Base-by-base conservation (phyloP, 53 echinoderm and acorn worm genomes). In the Holothuria scabra region DNA sequence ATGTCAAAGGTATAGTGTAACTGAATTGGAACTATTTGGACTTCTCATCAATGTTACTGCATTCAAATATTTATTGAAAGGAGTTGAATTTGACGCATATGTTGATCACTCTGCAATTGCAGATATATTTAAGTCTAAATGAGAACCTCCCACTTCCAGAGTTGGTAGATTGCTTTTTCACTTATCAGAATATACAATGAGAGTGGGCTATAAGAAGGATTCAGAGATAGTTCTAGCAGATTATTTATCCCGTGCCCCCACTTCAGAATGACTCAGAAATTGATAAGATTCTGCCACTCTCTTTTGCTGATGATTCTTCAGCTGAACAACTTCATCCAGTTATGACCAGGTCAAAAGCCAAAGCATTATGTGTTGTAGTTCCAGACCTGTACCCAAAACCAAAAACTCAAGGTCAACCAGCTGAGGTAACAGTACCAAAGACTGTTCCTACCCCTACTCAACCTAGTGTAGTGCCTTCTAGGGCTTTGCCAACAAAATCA, bases 11-110 rank as follows among this genome's bases (percentile, higher is more conserved):
- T 85, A 85, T 28, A 74, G 85, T 74, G 85, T 85, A 24, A 85
- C 85, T 9, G 85, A 85, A 74, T 41, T 85, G 16, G 85, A 85
- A n/a, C 38, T 74, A 59, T 85, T 74, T 74, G 85, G 85, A 5
- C 74, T 85, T 46, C 35, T 59, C 14, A 74, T 85, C 23, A 85
- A 85, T 60, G 35, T 85, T 4, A 59, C 74, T 31, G 85, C 74
- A 72, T 85, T 85, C 38, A 85, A 32, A 20, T 58, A 85, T 57
- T 8, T 85, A 58, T 29, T 85, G 55, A 84, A 74, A 48, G 59
- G 74, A 74, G 35, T 28, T 56, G 74, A 85, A 31, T 85, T 85
- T 49, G 55, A 85, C 60, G 85, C 85, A 28, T 85, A 56, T 59
- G 83, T 83, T 19, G 85, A 85, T 55, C 85, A 85, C n/a, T n/a